A percentile compares a stretch with the other conserved stretches of the same genome.
Conservation (phyloP, 2,888 invertebrate genomes). For the Melanchra persicariae region DNA sequence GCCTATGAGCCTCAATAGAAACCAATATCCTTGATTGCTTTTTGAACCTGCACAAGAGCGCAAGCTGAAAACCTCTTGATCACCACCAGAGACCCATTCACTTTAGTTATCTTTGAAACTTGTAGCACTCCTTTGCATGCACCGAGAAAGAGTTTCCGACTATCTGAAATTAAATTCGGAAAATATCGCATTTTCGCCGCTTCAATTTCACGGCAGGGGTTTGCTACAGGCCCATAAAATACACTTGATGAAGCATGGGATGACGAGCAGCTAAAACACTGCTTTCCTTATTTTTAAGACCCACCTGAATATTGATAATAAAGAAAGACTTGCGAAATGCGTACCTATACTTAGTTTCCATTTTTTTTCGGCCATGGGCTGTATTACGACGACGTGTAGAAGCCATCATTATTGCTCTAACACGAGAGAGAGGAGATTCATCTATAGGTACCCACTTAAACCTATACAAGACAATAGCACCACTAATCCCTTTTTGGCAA, state of each 20-base stretch:
- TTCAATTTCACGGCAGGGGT: conserved; percentile 24
- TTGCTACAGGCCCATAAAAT: conserved; percentile 24
- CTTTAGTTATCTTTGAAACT: conserved; percentile 40
- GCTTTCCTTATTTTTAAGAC: conserved; percentile 33
- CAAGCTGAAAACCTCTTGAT: conserved; percentile 51
- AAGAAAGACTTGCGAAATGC: background rate
- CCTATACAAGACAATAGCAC: background rate
- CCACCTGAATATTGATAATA: conserved; percentile 19
- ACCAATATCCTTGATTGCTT: conserved; percentile 44
- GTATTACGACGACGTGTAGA: background rate
- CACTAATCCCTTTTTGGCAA: background rate
- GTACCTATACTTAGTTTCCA: background rate
- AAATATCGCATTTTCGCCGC: conserved; percentile 12
- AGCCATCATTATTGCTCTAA: conserved; percentile 4
- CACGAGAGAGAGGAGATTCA: conserved; percentile 5
- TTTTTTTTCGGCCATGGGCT: background rate
- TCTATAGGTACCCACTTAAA: too few species aligned
- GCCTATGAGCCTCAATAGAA: conserved; percentile 44
- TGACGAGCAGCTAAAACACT: conserved; percentile 44
- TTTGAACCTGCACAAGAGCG: conserved; percentile 44
- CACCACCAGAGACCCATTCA: conserved; percentile 43
- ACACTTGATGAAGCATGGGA: conserved; percentile 53
- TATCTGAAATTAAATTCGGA: conserved; percentile 14
- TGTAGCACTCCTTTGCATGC: conserved; percentile 19
- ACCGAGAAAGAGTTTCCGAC: background rate